phyloP scores from a whole-genome alignment of 2,797 vertebrate genomes.

The Enteromius mattozi region DNA sequence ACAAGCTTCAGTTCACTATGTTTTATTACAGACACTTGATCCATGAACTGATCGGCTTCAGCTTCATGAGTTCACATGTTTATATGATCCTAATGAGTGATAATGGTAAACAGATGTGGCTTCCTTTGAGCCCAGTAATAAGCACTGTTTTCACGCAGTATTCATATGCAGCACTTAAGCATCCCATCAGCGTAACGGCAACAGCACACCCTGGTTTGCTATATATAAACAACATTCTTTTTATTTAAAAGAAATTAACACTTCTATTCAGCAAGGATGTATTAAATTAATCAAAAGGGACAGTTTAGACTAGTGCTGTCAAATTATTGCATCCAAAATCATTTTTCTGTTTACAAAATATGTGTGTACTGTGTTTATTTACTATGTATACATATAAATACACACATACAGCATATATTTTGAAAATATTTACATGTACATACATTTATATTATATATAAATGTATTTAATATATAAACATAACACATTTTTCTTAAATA shows the following conservation, averaged over 20 bases:
- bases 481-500: too few relatives aligned
- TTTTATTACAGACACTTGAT: conserved; percentile 17
- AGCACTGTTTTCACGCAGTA: not conserved
- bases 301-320: not conserved
- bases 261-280: not conserved
- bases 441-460: too few relatives aligned
- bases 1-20: not conserved
- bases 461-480: too few relatives aligned
- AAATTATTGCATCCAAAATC: too few relatives aligned
- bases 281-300: not conserved
- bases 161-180: not conserved
- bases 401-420: too few relatives aligned
- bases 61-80: conserved; percentile 3
- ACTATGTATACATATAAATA: too few relatives aligned
- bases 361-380: too few relatives aligned
- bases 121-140: conserved; percentile 2
- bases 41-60: not conserved
- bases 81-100: conserved; percentile 12
- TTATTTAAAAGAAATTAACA: not conserved
- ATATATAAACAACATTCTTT: not conserved
- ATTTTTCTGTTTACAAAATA: too few relatives aligned
- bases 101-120: conserved; percentile 27
- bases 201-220: not conserved
- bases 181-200: not conserved
- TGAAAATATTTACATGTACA: too few relatives aligned